Conservation (phyloP, 2,888 invertebrate species). For the Exephanes ischioxanthus region DNA sequence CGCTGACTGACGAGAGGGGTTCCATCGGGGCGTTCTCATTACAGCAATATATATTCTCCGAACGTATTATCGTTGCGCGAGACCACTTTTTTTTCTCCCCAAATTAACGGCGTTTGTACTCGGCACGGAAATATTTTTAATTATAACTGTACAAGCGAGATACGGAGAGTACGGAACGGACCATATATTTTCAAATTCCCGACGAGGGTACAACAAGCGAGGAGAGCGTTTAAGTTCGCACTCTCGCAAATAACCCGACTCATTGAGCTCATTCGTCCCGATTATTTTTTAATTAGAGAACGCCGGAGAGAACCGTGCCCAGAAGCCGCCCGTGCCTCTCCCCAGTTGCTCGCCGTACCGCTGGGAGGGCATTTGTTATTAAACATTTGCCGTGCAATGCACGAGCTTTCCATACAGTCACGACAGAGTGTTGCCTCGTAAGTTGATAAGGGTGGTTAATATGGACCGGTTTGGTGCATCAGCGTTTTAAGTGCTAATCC, state of each 20-base stretch:
- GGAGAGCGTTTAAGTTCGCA: slow-evolving; percentile 11
- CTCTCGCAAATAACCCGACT: slow-evolving; percentile 34
- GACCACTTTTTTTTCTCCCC: not conserved
- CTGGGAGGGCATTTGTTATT: slow-evolving; percentile 47
- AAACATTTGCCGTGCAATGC: slow-evolving; percentile 50
- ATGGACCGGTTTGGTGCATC: not conserved
- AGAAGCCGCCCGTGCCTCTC: slow-evolving; percentile 33
- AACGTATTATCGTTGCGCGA: not conserved
- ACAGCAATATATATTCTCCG: not conserved
- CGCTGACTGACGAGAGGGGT: not conserved
- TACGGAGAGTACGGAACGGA: not conserved
- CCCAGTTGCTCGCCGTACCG: slow-evolving; percentile 9
- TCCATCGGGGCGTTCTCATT: not conserved
- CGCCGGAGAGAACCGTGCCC: not conserved
- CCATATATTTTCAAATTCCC: slow-evolving; percentile 12
- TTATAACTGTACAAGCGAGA: not conserved
- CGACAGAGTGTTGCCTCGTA: slow-evolving; percentile 6
- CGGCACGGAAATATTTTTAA: not conserved
- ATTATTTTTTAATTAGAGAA: slow-evolving; percentile 60
- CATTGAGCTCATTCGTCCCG: slow-evolving; percentile 37
- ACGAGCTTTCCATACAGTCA: slow-evolving; percentile 28
- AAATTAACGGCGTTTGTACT: not conserved
- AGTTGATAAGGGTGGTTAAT: not conserved
- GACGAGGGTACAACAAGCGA: not conserved
- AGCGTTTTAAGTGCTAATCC: not conserved